phyloP scores from a whole-genome alignment of 2,797 vertebrate genomes.

The Limnodromus scolopaceus region DNA sequence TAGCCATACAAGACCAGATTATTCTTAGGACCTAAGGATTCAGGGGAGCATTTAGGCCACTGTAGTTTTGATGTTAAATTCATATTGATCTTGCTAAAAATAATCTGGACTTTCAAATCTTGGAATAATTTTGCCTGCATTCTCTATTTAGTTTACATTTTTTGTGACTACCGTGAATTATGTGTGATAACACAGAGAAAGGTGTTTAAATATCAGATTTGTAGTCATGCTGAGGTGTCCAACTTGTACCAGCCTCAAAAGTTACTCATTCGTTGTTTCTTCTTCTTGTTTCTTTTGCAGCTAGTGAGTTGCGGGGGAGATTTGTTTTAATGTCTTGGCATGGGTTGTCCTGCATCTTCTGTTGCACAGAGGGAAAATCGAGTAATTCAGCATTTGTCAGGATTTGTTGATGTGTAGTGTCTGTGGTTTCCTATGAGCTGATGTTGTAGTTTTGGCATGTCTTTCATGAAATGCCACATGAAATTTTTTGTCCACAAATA shows the following conservation, averaged over 20 bases:
- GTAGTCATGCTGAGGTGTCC: neutral
- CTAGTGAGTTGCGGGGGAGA: neutral
- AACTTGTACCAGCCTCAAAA: neutral
- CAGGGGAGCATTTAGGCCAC: neutral
- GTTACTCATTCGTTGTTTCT: neutral
- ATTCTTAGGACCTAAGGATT: neutral
- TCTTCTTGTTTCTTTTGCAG: neutral
- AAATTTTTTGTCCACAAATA: neutral
- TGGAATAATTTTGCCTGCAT: neutral
- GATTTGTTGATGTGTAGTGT: neutral
- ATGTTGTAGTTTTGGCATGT: neutral
- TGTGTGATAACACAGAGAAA: neutral
- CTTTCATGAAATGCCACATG: neutral
- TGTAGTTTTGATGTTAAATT: neutral
- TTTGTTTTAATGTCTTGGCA: neutral
- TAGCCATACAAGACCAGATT: neutral
- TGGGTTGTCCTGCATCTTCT: neutral
- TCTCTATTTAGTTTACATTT: neutral
- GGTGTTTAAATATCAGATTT: neutral
- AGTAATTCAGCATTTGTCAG: neutral
- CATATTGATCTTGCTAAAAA: neutral
- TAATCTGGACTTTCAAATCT: neutral
- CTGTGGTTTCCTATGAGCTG: neutral
- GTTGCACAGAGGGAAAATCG: neutral
- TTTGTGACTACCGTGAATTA: neutral